These are phyloP conservation scores for Heptranchias perlo DNA, from an alignment of 2,113 vertebrate genomes.

Conservation along the genomic window DNA sequence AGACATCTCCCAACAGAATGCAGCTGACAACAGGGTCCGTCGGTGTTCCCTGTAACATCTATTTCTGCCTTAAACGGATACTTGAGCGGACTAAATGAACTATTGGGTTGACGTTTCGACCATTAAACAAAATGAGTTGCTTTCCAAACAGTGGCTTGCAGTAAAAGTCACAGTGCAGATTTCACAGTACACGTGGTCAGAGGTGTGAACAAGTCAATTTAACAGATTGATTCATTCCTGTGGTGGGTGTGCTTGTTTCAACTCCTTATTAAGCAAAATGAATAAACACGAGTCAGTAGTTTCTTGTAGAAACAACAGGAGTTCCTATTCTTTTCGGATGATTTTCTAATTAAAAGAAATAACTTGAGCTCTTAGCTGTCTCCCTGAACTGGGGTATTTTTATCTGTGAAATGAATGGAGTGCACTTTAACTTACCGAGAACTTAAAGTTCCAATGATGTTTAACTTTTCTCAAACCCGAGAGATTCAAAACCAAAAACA, in stretches of 20 bases:
- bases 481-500: neutral
- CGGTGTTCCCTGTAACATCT: neutral
- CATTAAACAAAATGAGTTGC: neutral
- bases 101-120: neutral
- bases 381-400: neutral
- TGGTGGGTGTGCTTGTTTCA: neutral
- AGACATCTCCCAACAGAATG: conserved; percentile 15
- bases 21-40: neutral
- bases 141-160: conserved; percentile 10
- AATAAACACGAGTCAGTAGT: neutral
- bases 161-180: neutral
- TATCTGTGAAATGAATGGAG: neutral
- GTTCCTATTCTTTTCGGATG: neutral
- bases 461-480: neutral
- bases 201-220: conserved; percentile 25
- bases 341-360: neutral
- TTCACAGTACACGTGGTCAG: neutral
- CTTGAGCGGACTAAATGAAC: neutral
- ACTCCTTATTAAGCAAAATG: neutral
- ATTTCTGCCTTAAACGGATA: neutral
- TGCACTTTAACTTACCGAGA: neutral
- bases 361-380: neutral
- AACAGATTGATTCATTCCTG: conserved; percentile 5
- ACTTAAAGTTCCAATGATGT: neutral
- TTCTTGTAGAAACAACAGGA: neutral